Evolutionary conservation across 2,113 vertebrate species (phyloP).

Genomic region (Natator depressus): DNA sequence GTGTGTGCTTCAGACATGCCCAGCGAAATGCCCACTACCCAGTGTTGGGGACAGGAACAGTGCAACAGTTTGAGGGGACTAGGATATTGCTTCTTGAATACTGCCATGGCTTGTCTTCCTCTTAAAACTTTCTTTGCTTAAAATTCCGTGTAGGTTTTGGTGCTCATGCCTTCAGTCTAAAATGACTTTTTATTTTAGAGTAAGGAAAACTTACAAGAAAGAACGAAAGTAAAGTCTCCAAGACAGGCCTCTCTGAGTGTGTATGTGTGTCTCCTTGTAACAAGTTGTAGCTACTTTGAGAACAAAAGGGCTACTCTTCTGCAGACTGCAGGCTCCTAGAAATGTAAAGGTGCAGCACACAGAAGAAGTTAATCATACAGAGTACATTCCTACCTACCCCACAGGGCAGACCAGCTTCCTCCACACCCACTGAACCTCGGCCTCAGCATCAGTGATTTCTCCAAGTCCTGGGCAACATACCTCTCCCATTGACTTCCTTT

Average conservation of each 20-base stretch:
- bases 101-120: background rate
- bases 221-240: background rate
- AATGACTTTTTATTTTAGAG: background rate
- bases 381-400: background rate
- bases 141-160: background rate
- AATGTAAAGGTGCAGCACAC: background rate
- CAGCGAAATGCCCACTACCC: background rate
- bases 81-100: background rate
- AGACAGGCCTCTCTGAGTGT: background rate
- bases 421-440: background rate
- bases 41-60: background rate
- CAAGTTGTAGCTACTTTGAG: background rate
- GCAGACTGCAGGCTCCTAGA: background rate
- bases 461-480: fast-evolving
- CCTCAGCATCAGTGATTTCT: background rate
- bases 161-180: background rate
- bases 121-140: background rate
- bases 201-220: background rate
- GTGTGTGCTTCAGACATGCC: background rate
- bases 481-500: background rate
- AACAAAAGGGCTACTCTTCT: background rate
- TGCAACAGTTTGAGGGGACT: background rate
- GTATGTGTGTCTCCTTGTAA: background rate
- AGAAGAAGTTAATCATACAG: background rate
- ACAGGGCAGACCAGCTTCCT: background rate